Percentiles rank a stretch among this genome's conserved stretches.
Evolutionary conservation across 2,797 vertebrate species (phyloP).

Genomic region (Cryptoprocta ferox): DNA sequence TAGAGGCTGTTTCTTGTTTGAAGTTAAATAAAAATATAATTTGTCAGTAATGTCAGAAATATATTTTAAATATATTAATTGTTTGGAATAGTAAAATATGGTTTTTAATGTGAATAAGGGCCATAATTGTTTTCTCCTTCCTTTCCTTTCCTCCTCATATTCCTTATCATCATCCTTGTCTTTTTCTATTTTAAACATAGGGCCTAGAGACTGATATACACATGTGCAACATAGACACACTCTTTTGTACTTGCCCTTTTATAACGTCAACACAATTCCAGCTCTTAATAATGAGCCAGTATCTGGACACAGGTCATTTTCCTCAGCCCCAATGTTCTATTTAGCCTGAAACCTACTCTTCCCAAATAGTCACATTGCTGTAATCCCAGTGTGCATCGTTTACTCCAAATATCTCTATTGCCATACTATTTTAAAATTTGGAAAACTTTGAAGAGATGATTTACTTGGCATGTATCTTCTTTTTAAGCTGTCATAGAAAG

Average conservation of each 20-base stretch:
- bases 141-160: background rate
- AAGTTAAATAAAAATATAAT: background rate
- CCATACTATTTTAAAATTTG: background rate
- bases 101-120: background rate
- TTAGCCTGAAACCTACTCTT: background rate
- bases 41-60: background rate
- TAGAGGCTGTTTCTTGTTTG: background rate
- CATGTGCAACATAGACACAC: background rate
- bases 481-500: background rate
- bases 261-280: background rate
- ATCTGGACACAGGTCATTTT: background rate
- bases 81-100: background rate
- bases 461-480: constrained; percentile 16
- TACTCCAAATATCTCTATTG: background rate
- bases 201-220: background rate
- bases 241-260: background rate
- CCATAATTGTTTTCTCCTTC: background rate
- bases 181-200: background rate
- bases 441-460: background rate
- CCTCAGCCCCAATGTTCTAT: background rate
- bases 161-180: background rate
- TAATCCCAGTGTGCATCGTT: background rate
- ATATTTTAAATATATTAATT: background rate
- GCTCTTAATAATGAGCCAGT: background rate
- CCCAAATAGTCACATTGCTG: background rate